These are phyloP conservation scores for Pantherophis guttatus DNA, from an alignment of 2,113 vertebrate species.

Conservation along the genomic window DNA sequence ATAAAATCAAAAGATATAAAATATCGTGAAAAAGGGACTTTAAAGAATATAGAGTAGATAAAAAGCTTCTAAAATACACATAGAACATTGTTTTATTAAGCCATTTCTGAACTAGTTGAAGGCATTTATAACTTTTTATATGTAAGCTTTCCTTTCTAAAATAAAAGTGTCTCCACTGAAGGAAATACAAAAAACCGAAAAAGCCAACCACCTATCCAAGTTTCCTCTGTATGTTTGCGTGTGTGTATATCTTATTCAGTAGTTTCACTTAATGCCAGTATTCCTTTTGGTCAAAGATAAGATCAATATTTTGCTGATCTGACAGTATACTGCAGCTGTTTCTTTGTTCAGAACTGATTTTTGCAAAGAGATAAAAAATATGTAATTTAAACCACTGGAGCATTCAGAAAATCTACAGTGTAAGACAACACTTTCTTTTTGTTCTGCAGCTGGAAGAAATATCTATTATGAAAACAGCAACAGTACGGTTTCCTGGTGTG, in stretches of 20 bases:
- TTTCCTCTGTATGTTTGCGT: not conserved
- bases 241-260: not conserved
- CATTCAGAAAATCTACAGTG: constrained; percentile 8
- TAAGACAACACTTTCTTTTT: constrained; percentile 8
- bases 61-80: not conserved
- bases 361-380: constrained; percentile 22
- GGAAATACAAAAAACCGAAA: not conserved
- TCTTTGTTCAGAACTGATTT: constrained; percentile 51
- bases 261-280: constrained; percentile 32
- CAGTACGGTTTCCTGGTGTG: constrained; percentile 4
- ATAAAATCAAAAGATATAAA: not conserved
- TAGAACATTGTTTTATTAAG: not conserved
- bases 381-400: constrained; percentile 15
- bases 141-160: not conserved
- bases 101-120: not conserved
- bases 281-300: constrained; percentile 48
- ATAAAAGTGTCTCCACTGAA: not conserved
- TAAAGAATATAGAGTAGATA: not conserved
- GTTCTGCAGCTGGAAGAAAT: constrained; percentile 24
- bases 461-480: constrained; percentile 51
- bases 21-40: not conserved
- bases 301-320: constrained; percentile 47
- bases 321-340: constrained; percentile 41
- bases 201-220: not conserved
- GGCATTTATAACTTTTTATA: not conserved